phyloP scores from a whole-genome alignment of 1,140 invertebrate species.

The Muscidifurax raptorellus region DNA sequence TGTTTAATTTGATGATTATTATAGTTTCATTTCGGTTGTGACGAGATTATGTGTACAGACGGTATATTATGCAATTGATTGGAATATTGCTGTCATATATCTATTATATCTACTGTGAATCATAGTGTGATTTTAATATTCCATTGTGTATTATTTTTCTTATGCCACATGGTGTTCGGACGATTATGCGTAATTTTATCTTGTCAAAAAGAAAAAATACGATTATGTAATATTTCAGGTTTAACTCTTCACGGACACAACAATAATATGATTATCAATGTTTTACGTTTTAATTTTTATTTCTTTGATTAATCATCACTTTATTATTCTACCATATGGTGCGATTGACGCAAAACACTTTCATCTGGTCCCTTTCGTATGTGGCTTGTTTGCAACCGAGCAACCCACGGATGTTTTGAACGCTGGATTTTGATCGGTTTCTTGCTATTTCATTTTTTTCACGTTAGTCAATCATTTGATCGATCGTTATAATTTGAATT shows the following conservation, averaged over 20 bases:
- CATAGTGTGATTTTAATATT: neutral
- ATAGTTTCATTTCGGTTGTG: neutral
- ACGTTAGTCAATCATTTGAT: neutral
- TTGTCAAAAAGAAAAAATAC: slow-evolving; percentile 14
- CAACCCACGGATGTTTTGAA: neutral
- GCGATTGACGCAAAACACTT: slow-evolving; percentile 57
- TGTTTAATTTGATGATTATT: neutral
- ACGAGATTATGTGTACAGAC: slow-evolving; percentile 16
- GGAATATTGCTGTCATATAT: neutral
- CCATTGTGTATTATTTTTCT: neutral
- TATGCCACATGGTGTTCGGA: neutral
- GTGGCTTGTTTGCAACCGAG: slow-evolving; percentile 49
- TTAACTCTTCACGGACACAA: neutral
- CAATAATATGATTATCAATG: slow-evolving; percentile 30
- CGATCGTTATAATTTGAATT: neutral
- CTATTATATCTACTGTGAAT: neutral
- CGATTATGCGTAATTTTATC: neutral
- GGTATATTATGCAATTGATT: slow-evolving; percentile 21
- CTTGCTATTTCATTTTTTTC: slow-evolving; percentile 2
- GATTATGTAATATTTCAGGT: neutral
- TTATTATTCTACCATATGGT: slow-evolving; percentile 13
- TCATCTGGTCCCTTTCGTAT: slow-evolving; percentile 66
- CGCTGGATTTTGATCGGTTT: slow-evolving; percentile 6
- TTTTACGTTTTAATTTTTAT: neutral
- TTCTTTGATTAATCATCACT: neutral